These are phyloP conservation scores for Abrostola tripartita DNA, from an alignment of 2,888 invertebrate species.

Conservation along the genomic window DNA sequence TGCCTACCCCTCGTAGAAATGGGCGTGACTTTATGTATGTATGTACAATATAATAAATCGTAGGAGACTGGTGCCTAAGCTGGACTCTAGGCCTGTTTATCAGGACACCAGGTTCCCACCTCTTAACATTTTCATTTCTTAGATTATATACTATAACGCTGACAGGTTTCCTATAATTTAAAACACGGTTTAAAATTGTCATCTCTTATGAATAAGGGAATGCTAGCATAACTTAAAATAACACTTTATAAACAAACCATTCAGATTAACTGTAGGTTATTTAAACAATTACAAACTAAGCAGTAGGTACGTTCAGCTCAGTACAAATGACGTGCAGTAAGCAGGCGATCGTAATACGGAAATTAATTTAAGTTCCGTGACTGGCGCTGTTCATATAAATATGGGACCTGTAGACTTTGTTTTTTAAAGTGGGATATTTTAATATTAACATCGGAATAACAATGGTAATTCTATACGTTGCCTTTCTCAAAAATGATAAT, in stretches of 20 bases:
- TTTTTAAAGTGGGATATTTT: neutral
- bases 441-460: neutral
- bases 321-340: constrained; percentile 15
- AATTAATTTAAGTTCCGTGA: constrained; percentile 43
- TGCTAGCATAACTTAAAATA: too few species aligned
- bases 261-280: neutral
- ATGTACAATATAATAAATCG: too few species aligned
- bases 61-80: too few species aligned
- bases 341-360: constrained; percentile 20
- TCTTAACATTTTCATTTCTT: too few species aligned
- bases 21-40: too few species aligned
- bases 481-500: neutral
- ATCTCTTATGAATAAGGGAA: too few species aligned
- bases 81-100: too few species aligned
- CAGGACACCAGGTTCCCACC: too few species aligned
- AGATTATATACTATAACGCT: too few species aligned
- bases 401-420: constrained; percentile 5
- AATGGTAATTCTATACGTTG: neutral
- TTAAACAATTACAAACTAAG: constrained; percentile 23
- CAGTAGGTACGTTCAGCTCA: constrained; percentile 5
- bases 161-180: too few species aligned
- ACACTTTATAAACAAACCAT: neutral
- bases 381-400: constrained; percentile 30
- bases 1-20: too few species aligned
- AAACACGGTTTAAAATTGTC: too few species aligned